phyloP scores from a whole-genome alignment of 2,113 vertebrate species.

The Cephalopholis sonnerati region DNA sequence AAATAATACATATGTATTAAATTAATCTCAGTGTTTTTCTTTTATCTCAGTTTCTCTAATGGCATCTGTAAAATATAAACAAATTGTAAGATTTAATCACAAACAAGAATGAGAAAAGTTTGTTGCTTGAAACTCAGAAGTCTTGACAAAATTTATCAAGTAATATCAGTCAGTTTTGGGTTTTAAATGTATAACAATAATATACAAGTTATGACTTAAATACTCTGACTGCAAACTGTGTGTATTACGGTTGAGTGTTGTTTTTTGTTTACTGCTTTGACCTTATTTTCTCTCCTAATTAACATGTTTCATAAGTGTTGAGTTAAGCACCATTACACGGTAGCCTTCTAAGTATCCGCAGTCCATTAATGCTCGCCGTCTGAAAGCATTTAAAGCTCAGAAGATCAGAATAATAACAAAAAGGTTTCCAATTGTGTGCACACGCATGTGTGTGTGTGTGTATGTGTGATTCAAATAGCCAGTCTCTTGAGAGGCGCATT shows the following conservation, averaged over 20 bases:
- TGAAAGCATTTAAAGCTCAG: conserved; percentile 76
- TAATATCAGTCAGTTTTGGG: conserved; percentile 4
- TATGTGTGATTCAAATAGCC: conserved; percentile 60
- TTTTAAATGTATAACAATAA: background rate
- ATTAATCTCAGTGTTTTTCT: conserved; percentile 54
- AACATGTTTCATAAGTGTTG: conserved; percentile 63
- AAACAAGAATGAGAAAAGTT: conserved; percentile 47
- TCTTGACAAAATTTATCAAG: conserved; percentile 11
- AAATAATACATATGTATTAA: conserved; percentile 55
- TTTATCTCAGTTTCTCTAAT: conserved; percentile 31
- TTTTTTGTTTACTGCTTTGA: conserved; percentile 54
- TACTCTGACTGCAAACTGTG: conserved; percentile 34
- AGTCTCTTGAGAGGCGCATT: conserved; percentile 80
- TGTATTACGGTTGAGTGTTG: conserved; percentile 7
- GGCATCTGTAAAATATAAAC: conserved; percentile 43
- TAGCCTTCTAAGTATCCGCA: conserved; percentile 56
- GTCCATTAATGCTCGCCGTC: conserved; percentile 71
- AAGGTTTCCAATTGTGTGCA: conserved; percentile 60
- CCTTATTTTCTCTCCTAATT: conserved; percentile 64
- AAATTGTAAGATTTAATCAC: conserved; percentile 36
- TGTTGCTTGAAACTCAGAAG: conserved; percentile 13
- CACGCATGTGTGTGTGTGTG: conserved; percentile 2
- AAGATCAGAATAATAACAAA: conserved; percentile 76
- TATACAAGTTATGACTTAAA: conserved; percentile 25
- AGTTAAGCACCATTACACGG: conserved; percentile 60